Base-by-base conservation (phyloP, 1,140 invertebrate genomes). In the Coptotermes formosanus region DNA sequence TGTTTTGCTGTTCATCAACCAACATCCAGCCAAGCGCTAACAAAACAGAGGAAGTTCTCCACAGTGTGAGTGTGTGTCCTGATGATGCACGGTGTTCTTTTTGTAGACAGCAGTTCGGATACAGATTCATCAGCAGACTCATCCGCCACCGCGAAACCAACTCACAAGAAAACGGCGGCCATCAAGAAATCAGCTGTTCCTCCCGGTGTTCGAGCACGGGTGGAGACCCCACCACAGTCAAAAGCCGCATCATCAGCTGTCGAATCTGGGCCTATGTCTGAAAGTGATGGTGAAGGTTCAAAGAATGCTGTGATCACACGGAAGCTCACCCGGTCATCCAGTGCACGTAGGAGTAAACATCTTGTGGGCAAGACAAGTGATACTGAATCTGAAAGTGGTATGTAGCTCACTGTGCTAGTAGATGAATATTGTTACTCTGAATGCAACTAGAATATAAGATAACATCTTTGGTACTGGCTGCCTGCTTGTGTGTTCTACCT, bases 311-410 rank as follows among this genome's bases (percentile, higher is more conserved):
- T 90, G 86, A 90, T 91, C 14, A 91, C 91, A 75, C 89, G 93
- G 69, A 93, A 93, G 88, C 89, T 92, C 19, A 93, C 93, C 0
- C 89, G 93, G 59, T 93, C 92, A 8, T 89, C 92, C 0, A 93
- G 91, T 88, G 92, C 92, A 45, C 87, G 93, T n/a, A 92, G 93
- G 86, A 92, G 92, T 6, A 92, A 93, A 87, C 92, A 93, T 88
- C 91, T 93, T 3, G 87, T 91, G 12, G 92, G 92, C 12, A 91
- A 91, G 88, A 90, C 87, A 25, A 92, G 90, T 75, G 92, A 93
- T 88, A 91, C 92, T 6, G 92, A 93, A 88, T 93, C 92, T 82
- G 92, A 93, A 82, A 89, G 91, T 88, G 91, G 92, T 93, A 87
- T 64, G 85, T 83, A 86, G 86, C 82, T 19, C 59, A 16, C 59